Evolutionary conservation across 2,888 invertebrate species (phyloP), one percentile per base, ranked within the genome.

Genomic region (Leptopilina syphax): DNA sequence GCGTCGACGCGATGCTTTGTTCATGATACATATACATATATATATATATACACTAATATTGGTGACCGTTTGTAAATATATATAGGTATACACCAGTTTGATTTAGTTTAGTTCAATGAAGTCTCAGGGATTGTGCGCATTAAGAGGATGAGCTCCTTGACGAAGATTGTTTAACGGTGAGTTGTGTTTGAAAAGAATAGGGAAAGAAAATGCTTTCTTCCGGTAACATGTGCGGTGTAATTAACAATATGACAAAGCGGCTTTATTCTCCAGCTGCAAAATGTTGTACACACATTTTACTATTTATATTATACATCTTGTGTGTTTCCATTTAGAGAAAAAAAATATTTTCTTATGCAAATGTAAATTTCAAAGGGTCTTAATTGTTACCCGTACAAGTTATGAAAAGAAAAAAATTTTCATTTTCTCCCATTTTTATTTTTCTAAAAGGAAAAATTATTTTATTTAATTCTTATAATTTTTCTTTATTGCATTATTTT

Each of bases 51-150:
- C 12, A 18, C 34, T 73, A 54, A 34, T 73, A 54, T 34, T 73
- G 57, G 73, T 57, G 73, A 73, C 27, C 54, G 70, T 27, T 50
- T 50, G 50, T 50, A 50, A 50, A 50, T 12, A 10, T 12, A 50
- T 57, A n/a, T 60, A 60, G 10, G 50, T 50, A 54, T 54, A 34
- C 57, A 73, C 73, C 57, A 73, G 73, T 73, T 73, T 73, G 54
- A 73, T 73, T 73, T 73, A 73, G 73, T 73, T 73, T 73, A 73
- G 73, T 73, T 73, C 73, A 73, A 73, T 73, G 73, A 73, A 73
- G 73, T 73, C 73, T 73, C 57, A 54, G 27, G 73, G 57, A 73
- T 73, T 54, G 70, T 70, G 70, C 70, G 70, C 70, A 27, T 70
- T 73, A 34, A 57, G n/a, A 73, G 57, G 73, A 73, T 73, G 54